Evolutionary conservation across 2,797 vertebrate species (phyloP).

Genomic region (Brachyalestes nurse): DNA sequence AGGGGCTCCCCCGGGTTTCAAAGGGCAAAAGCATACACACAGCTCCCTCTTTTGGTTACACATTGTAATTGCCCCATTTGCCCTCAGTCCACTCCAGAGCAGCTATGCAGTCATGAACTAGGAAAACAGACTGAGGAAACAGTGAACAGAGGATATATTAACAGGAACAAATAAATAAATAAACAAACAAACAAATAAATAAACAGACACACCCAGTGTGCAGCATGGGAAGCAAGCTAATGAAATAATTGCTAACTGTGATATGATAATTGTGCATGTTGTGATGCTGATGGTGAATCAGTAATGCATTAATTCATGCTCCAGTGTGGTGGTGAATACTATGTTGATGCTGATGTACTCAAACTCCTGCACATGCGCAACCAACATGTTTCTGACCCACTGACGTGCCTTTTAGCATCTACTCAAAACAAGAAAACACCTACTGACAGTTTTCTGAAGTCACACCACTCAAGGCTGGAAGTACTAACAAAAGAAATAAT

Average conservation of each 20-base stretch:
- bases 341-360: not conserved
- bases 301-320: constrained; percentile 22
- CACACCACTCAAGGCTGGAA: not conserved
- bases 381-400: not conserved
- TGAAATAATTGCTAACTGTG: constrained; percentile 28
- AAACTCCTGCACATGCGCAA: not conserved
- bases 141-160: not conserved
- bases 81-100: not conserved
- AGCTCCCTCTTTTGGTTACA: constrained; percentile 50
- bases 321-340: not conserved
- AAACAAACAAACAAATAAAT: constrained; percentile 23
- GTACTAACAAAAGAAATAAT: not conserved
- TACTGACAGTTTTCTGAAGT: not conserved
- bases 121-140: not conserved
- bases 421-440: not conserved
- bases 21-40: constrained; percentile 37
- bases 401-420: not conserved
- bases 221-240: constrained; percentile 3
- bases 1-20: constrained; percentile 13
- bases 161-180: not conserved
- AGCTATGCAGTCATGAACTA: not conserved
- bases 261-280: constrained; percentile 41
- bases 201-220: not conserved
- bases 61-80: constrained; percentile 41
- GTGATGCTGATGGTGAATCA: constrained; percentile 24